Conservation (phyloP, 2,113 vertebrate species). For the Pheucticus melanocephalus region DNA sequence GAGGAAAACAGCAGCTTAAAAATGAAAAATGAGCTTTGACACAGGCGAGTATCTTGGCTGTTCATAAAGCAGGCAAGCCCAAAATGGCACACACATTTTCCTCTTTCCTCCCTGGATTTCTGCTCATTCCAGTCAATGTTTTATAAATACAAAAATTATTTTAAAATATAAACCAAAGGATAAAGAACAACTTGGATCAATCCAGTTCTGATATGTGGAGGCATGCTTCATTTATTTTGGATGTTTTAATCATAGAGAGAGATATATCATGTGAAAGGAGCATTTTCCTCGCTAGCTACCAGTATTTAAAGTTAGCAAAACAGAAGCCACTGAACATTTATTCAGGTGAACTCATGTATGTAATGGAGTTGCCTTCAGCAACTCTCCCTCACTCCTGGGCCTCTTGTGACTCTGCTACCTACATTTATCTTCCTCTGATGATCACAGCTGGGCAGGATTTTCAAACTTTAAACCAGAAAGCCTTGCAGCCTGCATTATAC, state of each 20-base stretch:
- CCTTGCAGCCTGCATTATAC: background rate
- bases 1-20: background rate
- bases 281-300: background rate
- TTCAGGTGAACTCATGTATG: constrained; percentile 54
- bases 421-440: constrained; percentile 7
- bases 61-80: background rate
- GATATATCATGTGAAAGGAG: background rate
- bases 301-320: constrained; percentile 7
- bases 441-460: constrained; percentile 4
- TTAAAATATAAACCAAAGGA: background rate
- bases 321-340: constrained; percentile 37
- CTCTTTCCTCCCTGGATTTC: background rate
- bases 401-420: background rate
- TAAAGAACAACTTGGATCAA: background rate
- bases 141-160: background rate
- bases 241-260: constrained; percentile 4
- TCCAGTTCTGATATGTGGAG: background rate
- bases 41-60: background rate
- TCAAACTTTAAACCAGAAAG: background rate
- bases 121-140: background rate
- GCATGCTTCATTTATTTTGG: background rate
- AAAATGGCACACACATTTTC: background rate
- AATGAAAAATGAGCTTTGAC: background rate
- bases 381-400: background rate
- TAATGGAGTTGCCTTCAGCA: constrained; percentile 54